Evolutionary conservation across 2,888 invertebrate genomes (phyloP), one percentile per base, ranked within the genome.

Genomic region (Macropis europaea): DNA sequence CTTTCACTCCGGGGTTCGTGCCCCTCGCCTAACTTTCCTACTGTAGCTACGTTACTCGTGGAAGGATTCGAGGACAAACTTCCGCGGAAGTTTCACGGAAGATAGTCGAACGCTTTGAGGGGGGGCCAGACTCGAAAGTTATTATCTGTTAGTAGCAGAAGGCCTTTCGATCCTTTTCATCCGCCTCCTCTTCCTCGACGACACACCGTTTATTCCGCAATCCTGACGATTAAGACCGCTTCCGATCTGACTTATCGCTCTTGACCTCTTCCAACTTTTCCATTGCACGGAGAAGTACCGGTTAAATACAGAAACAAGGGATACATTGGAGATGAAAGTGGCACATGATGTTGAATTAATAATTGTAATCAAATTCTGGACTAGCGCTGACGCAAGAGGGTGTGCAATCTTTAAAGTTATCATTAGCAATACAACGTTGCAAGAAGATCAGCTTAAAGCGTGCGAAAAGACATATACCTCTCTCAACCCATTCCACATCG

Each of bases 71-170:
- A 34, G 70, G 71, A 74, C 62, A 30, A 77, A 79, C 71, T 80
- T 78, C 56, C 11, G 5, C 9, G 38, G 34, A 78, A 80, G 47
- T 80, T 78, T 56, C 63, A 7, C 32, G 56, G 45, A 68, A 66
- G 72, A 67, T 68, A 67, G 73, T 34, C 57, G 67, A 47, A 52
- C 64, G 40, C 13, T 71, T 56, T 17, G 40, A 61, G 40, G 19
- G 61, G 56, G 57, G 67, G 52, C 73, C 67, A 68, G 73, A 79
- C 78, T 77, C 73, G 68, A 64, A 81, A 86, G 81, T 86, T 86
- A 86, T 86, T 86, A 86, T 86, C 86, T 81, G 75, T 60, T 76
- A 62, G 76, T 53, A 76, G 72, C 85, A 83, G 86, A 76, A 82
- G 82, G 80, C 57, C 40, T 67, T 28, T 57, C 61, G 52, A 63